phyloP scores from a whole-genome alignment of 35 echinoderm and acorn worm genomes.

The Heliocidaris erythrogramma region DNA sequence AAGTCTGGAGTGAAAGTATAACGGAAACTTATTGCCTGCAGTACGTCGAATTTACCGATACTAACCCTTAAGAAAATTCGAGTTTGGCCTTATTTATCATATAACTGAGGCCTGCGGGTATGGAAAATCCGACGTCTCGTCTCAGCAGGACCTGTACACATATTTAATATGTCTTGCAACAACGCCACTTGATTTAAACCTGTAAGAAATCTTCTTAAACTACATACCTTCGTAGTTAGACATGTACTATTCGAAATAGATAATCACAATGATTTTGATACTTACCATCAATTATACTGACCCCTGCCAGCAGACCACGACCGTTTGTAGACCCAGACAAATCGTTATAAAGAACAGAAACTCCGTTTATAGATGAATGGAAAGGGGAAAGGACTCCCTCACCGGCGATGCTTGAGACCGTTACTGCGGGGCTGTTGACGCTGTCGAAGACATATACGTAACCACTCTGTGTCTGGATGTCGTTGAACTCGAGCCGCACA shows the following conservation, averaged over 20 bases:
- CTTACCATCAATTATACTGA: slow-evolving; percentile 23
- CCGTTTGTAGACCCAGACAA: background rate
- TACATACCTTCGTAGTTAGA: too few relatives aligned
- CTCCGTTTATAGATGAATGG: background rate
- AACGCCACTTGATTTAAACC: too few relatives aligned
- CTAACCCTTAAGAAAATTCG: too few relatives aligned
- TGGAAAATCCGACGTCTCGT: too few relatives aligned
- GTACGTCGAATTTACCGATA: too few relatives aligned
- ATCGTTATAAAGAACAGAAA: slow-evolving; percentile 38
- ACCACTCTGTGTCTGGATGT: slow-evolving; percentile 18
- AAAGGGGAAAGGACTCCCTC: slow-evolving; percentile 24
- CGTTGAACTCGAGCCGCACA: background rate
- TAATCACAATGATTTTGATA: background rate
- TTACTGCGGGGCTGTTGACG: background rate
- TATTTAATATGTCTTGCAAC: too few relatives aligned
- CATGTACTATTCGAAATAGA: background rate
- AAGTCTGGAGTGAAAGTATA: too few relatives aligned
- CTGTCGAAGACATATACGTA: slow-evolving; percentile 21
- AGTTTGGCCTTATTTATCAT: too few relatives aligned
- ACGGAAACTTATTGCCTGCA: too few relatives aligned
- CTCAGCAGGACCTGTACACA: too few relatives aligned
- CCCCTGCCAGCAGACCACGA: slow-evolving; percentile 10
- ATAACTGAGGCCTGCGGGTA: too few relatives aligned
- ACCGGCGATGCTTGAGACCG: slow-evolving; percentile 30
- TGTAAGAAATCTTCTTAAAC: too few relatives aligned